Percentiles rank a stretch among this genome's conserved stretches.
Conservation (phyloP, 2,888 invertebrate genomes). For the Endomychus coccineus region DNA sequence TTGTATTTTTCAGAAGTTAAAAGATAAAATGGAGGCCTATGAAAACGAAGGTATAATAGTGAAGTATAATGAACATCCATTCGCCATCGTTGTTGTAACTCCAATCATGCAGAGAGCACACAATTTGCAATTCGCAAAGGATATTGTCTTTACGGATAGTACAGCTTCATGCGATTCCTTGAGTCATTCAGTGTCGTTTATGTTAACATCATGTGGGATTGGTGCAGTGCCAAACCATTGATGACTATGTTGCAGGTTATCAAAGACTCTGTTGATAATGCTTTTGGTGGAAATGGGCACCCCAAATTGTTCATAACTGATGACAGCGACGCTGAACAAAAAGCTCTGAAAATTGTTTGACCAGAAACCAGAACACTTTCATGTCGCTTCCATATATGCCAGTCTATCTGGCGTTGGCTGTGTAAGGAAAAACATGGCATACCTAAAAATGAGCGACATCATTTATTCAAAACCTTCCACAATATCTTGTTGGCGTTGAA, state of each 20-base stretch:
- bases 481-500: too few species aligned
- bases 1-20: conserved; percentile 2
- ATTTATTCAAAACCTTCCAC: too few species aligned
- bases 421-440: too few species aligned
- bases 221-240: conserved; percentile 6
- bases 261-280: conserved; percentile 3
- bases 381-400: conserved; percentile 6
- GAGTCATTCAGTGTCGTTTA: conserved; percentile 4
- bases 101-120: conserved; percentile 4
- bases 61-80: conserved; percentile 6
- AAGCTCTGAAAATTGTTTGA: conserved; percentile 4
- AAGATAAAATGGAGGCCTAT: conserved; percentile 5
- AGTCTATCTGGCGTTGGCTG: too few species aligned
- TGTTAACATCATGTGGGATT: conserved; percentile 5
- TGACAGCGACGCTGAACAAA: conserved; percentile 4
- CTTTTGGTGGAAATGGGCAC: conserved; percentile 6
- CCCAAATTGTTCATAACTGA: conserved; percentile 5
- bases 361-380: conserved; percentile 6
- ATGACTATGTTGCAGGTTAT: conserved; percentile 4
- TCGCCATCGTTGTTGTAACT: conserved; percentile 4
- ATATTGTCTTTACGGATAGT: conserved; percentile 3
- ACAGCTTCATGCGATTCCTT: conserved; percentile 5
- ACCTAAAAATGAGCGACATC: too few species aligned
- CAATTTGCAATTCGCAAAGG: conserved; percentile 6
- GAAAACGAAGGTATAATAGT: conserved; percentile 4